These are phyloP conservation scores for Plecturocebus donacophilus DNA, from an alignment of 2,113 vertebrate genomes.

Conservation along the genomic window DNA sequence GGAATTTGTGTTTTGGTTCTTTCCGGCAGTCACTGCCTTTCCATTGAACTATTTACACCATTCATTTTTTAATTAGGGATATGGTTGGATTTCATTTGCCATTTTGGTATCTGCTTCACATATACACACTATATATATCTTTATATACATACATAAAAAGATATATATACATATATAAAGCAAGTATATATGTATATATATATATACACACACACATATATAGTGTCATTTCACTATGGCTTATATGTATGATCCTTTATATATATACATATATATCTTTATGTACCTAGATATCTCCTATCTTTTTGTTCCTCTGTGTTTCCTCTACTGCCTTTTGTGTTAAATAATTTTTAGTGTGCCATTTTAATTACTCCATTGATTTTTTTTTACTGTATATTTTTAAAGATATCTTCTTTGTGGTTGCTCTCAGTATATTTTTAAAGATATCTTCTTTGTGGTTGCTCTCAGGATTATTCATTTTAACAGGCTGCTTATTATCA, in stretches of 20 bases:
- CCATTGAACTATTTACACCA: not conserved
- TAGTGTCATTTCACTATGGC: no score
- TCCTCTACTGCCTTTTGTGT: not conserved
- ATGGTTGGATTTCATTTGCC: not conserved
- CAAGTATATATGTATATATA: no score
- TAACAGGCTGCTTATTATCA: not conserved
- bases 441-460: constrained; percentile 21
- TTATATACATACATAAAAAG: no score
- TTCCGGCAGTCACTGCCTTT: not conserved
- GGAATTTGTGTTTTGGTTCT: not conserved
- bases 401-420: constrained; percentile 13
- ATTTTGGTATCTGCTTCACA: not conserved
- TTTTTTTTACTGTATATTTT: not conserved
- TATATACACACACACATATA: no score
- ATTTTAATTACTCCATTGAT: not conserved
- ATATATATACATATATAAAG: no score
- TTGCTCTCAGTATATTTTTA: not conserved
- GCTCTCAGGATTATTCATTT: constrained; percentile 29
- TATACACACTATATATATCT: no score
- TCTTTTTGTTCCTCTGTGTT: not conserved
- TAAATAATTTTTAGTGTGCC: constrained; percentile 8
- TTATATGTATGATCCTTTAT: no score
- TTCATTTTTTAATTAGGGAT: not conserved
- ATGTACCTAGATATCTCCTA: not conserved
- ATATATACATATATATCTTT: no score